Conservation (phyloP, 2,888 invertebrate species). For the Aleiodes testaceus region DNA sequence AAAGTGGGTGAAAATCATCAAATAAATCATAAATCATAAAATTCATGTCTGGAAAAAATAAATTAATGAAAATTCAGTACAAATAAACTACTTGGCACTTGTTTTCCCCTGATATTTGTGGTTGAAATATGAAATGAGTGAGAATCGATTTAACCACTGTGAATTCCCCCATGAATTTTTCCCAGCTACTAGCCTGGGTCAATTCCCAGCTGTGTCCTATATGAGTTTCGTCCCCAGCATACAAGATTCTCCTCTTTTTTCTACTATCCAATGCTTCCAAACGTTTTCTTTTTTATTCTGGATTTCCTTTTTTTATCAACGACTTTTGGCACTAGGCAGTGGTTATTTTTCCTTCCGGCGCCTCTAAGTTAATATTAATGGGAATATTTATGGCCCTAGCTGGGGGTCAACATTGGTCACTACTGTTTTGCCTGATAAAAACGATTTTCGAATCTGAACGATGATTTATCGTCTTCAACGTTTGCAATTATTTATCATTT, state of each 20-base stretch:
- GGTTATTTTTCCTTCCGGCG: conserved; percentile 47
- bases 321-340: conserved; percentile 37
- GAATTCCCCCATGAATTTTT: conserved; percentile 66
- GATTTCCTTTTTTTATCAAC: conserved; percentile 34
- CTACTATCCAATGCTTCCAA: conserved; percentile 37
- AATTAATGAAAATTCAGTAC: conserved; percentile 7
- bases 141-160: conserved; percentile 39
- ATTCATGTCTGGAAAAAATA: background rate
- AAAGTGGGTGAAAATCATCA: too few relatives aligned
- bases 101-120: conserved; percentile 14
- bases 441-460: conserved; percentile 67
- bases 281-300: conserved; percentile 42
- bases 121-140: conserved; percentile 29
- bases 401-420: conserved; percentile 59
- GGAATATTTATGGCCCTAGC: conserved; percentile 72
- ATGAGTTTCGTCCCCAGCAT: conserved; percentile 70
- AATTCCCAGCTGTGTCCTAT: conserved; percentile 71
- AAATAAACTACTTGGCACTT: conserved; percentile 2
- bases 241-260: conserved; percentile 65
- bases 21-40: too few relatives aligned
- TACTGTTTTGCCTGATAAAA: conserved; percentile 66
- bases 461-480: conserved; percentile 64
- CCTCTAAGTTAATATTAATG: conserved; percentile 72
- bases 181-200: conserved; percentile 56
- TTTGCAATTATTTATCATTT: too few relatives aligned